phyloP scores from a whole-genome alignment of 2,888 invertebrate genomes.

The Julus scanicus region DNA sequence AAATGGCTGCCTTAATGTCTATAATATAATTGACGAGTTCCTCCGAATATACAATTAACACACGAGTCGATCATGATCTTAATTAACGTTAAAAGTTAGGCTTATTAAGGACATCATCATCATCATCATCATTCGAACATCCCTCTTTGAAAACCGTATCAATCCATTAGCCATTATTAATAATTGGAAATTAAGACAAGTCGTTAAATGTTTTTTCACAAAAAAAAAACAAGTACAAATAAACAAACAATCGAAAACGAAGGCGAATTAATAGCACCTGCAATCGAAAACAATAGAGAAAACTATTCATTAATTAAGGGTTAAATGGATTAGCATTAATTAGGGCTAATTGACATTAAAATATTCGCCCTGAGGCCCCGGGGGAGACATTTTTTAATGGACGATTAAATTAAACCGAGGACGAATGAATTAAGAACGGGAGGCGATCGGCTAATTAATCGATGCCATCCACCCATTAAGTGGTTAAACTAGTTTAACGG shows the following conservation, averaged over 20 bases:
- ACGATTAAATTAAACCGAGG: not conserved
- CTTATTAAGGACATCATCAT: not conserved
- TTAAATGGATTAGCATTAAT: constrained; percentile 9
- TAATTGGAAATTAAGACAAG: not conserved
- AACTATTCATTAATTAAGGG: constrained; percentile 18
- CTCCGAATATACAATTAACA: not conserved
- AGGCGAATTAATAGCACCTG: not conserved
- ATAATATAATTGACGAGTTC: constrained; percentile 12
- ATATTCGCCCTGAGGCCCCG: not conserved
- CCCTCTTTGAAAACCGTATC: not conserved
- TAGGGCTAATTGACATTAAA: not conserved
- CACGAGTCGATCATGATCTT: constrained; percentile 9
- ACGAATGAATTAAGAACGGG: not conserved
- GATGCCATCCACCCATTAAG: not conserved
- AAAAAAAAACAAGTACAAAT: too few relatives aligned
- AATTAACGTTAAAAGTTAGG: constrained; percentile 24
- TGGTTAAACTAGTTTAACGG: not conserved
- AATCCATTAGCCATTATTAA: constrained; percentile 36
- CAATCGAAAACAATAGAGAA: constrained; percentile 14
- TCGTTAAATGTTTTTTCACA: not conserved
- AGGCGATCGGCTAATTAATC: not conserved
- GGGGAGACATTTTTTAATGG: not conserved
- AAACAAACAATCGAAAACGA: not conserved
- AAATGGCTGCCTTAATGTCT: not conserved
- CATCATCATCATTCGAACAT: not conserved